phyloP scores from a whole-genome alignment of 2,113 vertebrate species.

The zebrafish (Danio rerio) region DNA sequence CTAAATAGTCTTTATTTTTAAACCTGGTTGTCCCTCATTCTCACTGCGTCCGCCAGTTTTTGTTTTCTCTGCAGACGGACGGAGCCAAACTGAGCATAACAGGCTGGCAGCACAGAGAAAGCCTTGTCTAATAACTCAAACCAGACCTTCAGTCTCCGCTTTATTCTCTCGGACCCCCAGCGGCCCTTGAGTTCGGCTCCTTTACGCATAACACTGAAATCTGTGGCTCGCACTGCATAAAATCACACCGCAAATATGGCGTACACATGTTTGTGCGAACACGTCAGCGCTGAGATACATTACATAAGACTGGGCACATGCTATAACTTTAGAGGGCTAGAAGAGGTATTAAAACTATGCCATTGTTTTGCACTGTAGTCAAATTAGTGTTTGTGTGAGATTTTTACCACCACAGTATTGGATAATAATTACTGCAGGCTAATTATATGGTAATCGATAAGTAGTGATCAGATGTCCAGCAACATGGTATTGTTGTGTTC shows the following conservation, averaged over 20 bases:
- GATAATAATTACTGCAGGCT: no score
- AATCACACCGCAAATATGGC: neutral
- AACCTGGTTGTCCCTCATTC: no score
- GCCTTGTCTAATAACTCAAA: conserved; percentile 65
- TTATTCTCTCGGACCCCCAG: conserved; percentile 37
- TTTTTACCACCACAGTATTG: no score
- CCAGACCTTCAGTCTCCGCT: conserved; percentile 54
- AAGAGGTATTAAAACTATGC: neutral
- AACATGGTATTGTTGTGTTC: neutral
- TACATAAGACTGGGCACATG: neutral
- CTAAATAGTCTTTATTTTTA: no score
- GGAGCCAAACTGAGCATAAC: conserved; percentile 62
- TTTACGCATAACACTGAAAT: conserved; percentile 26
- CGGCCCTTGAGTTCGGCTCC: neutral
- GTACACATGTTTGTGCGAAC: neutral
- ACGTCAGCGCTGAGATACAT: neutral
- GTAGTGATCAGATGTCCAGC: neutral
- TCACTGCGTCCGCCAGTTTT: no score
- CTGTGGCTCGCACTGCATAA: neutral
- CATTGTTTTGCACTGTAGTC: neutral
- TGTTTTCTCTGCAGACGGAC: neutral
- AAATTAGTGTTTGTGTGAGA: neutral
- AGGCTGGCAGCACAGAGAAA: conserved; percentile 57
- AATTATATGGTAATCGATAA: no score
- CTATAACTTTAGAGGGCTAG: neutral